Evolutionary conservation across 2,113 vertebrate species (phyloP).

Genomic region (Poeciliopsis occidentalis): DNA sequence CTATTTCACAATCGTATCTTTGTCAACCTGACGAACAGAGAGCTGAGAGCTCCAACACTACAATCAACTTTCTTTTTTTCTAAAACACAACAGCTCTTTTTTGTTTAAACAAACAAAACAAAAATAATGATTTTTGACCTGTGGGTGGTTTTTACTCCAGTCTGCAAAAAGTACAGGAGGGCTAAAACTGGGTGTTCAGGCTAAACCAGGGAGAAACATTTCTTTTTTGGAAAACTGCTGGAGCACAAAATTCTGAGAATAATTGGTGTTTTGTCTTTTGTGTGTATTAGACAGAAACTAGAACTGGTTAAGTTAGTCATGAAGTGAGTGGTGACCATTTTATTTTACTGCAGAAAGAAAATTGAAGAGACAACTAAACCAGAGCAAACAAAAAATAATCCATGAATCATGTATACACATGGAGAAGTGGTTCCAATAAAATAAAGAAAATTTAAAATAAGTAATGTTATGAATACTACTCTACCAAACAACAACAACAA

Average conservation of each 20-base stretch:
- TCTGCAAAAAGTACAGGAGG: conserved; percentile 17
- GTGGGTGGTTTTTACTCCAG: conserved; percentile 2
- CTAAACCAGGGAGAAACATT: conserved; percentile 26
- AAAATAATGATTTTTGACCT: not conserved
- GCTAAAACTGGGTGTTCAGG: conserved; percentile 46
- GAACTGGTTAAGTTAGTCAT: conserved; percentile 5
- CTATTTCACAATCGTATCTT: conserved; percentile 2
- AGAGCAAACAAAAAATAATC: not conserved
- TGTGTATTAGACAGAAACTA: conserved; percentile 4
- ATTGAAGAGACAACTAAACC: not conserved
- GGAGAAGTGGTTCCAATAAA: not conserved
- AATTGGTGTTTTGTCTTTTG: conserved; percentile 58
- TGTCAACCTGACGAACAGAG: not conserved
- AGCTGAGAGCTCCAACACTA: too few species aligned
- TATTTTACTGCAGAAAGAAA: too few species aligned
- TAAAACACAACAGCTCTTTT: not conserved
- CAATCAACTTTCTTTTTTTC: not conserved
- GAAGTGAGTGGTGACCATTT: not conserved
- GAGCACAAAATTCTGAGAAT: conserved; percentile 38
- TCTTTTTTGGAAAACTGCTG: conserved; percentile 15
- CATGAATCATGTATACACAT: not conserved
- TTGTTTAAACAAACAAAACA: not conserved
- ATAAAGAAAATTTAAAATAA: not conserved
- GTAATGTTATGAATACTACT: not conserved
- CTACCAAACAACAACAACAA: not conserved